phyloP scores from a whole-genome alignment of 1,140 invertebrate genomes.

The Panagrolaimus sp. region DNA sequence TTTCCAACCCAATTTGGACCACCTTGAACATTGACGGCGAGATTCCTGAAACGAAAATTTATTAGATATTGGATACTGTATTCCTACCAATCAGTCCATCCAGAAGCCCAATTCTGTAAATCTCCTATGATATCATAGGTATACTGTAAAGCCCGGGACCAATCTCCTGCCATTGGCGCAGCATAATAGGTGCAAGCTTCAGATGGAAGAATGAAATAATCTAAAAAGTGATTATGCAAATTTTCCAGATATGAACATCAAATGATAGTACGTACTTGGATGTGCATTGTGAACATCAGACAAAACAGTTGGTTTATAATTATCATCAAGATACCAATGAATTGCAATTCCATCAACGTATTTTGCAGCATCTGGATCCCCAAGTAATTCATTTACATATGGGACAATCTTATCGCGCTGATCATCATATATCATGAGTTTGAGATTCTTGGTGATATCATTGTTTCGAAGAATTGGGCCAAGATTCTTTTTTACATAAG shows the following conservation, averaged over 20 bases:
- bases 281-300: conserved; percentile 64
- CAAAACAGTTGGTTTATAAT: conserved; percentile 63
- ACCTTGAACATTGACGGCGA: conserved; percentile 71
- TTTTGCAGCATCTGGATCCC: conserved; percentile 64
- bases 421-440: conserved; percentile 49
- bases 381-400: conserved; percentile 60
- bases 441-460: conserved; percentile 29
- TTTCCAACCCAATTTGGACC: conserved; percentile 71
- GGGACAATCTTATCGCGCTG: conserved; percentile 28
- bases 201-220: conserved; percentile 72
- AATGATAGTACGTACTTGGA: conserved; percentile 60
- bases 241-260: too few species aligned
- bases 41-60: conserved; percentile 62
- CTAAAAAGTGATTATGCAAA: conserved; percentile 23
- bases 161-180: conserved; percentile 66
- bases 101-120: conserved; percentile 63
- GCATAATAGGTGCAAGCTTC: conserved; percentile 64
- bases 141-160: neutral
- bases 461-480: conserved; percentile 35
- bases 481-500: conserved; percentile 47
- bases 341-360: conserved; percentile 76
- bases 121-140: conserved; percentile 67
- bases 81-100: conserved; percentile 71
- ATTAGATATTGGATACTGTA: too few species aligned
- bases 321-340: conserved; percentile 72